Evolutionary conservation across 1,140 invertebrate genomes (phyloP), one percentile per base, ranked within the genome.

Genomic region (Ruditapes philippinarum): DNA sequence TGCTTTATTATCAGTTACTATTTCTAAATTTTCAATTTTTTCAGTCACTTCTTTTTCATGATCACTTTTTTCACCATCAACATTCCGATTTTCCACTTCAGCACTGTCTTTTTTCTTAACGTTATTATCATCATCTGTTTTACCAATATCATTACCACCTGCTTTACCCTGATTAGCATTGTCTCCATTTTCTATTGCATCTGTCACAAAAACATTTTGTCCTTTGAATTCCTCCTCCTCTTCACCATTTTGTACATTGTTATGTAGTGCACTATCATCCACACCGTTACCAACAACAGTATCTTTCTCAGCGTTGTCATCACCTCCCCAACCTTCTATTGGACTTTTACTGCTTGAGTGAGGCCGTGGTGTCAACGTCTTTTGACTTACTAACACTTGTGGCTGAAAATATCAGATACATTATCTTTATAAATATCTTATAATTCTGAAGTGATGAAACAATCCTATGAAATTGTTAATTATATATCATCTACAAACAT

Each of bases 351-450:
- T 45, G 51, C 70, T 42, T 17, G 84, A 62, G 19, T 28, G 40
- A 36, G 49, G 84, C 28, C 45, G 25, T 33, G 84, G 51, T 60
- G 68, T 73, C 5, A 86, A 40, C 40, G 65, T 51, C 51, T 86
- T 86, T 57, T 76, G 84, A 31, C 73, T 86, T 19, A 86, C 84
- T 33, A 86, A 40, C 38, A 86, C 36, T 25, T 86, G 45, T 42
- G 84, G 84, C 84, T 86, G 49, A 76, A 86, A 74, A 54, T 14
- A 25, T 31, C 60, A 62, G n/a, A n/a, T n/a, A n/a, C n/a, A n/a
- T n/a, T n/a, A n/a, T n/a, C n/a, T n/a, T n/a, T n/a, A n/a, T n/a
- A n/a, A n/a, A n/a, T n/a, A n/a, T n/a, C n/a, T n/a, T n/a, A n/a
- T n/a, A n/a, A n/a, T n/a, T n/a, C n/a, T n/a, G n/a, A n/a, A n/a